Evolutionary conservation across 2,888 invertebrate species (phyloP), one percentile per base, ranked within the genome.

Genomic region (Operophtera brumata): DNA sequence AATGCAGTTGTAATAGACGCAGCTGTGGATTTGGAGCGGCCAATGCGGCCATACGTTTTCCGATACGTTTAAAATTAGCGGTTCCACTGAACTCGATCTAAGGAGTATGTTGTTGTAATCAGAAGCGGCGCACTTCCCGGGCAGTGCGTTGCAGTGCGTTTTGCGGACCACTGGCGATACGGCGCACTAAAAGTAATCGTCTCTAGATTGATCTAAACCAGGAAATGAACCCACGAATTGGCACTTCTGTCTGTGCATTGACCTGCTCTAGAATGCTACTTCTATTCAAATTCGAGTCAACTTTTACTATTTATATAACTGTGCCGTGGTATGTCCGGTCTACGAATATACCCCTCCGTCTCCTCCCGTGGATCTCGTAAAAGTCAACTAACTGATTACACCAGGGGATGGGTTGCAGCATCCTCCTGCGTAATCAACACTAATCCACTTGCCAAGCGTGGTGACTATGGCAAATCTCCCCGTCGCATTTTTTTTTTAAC

Each of bases 201-300:
- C 66, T 65, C 66, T 68, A 67, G 69, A 67, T 66, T 65, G 69
- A 68, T 67, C 63, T 65, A 67, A 44, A 61, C 78, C 78, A 78
- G 84, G 83, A 84, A 84, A 75, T 74, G 68, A 65, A 67, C 61
- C 62, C 71, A 72, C 66, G 71, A 71, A 74, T 84, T 84, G 84
- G 83, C 83, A 81, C 75, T 59, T 73, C 73, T 66, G 70, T 69
- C 74, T 71, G 67, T 69, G 69, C 66, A 67, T 66, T 72, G 73
- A 75, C 74, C 78, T 71, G 74, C 60, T 72, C 55, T 57, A 54
- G 64, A 61, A 54, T 58, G 54, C 49, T 57, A 67, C 61, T 69
- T 65, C 51, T 54, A 53, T 48, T 53, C 44, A 49, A 59, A 54
- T 32, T 30, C 14, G 39, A 50, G 32, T 54, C 52, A 37, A 50